Base-by-base conservation (phyloP, 2,888 invertebrate genomes). In the Schizotus pectinicornis region DNA sequence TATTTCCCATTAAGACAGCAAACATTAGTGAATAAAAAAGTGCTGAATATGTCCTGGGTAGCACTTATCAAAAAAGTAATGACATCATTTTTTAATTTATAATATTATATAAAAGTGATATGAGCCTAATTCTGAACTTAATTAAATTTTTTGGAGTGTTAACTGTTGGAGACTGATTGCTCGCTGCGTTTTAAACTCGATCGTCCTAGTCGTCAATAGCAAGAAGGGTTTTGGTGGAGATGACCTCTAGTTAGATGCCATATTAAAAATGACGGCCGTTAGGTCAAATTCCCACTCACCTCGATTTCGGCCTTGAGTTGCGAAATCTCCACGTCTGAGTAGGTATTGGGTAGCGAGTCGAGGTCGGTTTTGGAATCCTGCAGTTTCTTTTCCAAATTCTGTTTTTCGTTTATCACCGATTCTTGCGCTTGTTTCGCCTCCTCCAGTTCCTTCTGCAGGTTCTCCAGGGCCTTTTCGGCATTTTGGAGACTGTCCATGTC, bases 401-500 rank as follows among this genome's bases (percentile, higher is more conserved):
- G 86, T 80, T 92, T 92, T 74, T 92, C 92, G 1, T 88, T 90
- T 5, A 88, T 87, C 9, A 89, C 92, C 77, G 85, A 89, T 76
- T 94, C 92, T 82, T 95, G 82, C 9, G 92, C 93, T 75, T 91
- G 84, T 65, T 91, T 85, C 6, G 95, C 94, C 67, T 89, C 85
- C 76, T 94, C 92, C 57, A 96, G 80, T 79, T 94, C 88, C 76
- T 86, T 86, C 81, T 95, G 95, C 80, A 97, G 85, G 74, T 92
- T 90, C 73, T 90, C 88, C 34, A 97, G 81, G 6, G 92, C 91
- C 73, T 92, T 85, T 80, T 97, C 96, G 0, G 96, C 96, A 73
- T 89, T 90, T 70, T 94, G 89, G 64, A 95, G 83, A 69, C 92
- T 90, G 74, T 95, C 95, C 92, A 97, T 94, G 71, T 97, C 95